phyloP scores from a whole-genome alignment of 2,888 invertebrate species.

The Latheticus oryzae region DNA sequence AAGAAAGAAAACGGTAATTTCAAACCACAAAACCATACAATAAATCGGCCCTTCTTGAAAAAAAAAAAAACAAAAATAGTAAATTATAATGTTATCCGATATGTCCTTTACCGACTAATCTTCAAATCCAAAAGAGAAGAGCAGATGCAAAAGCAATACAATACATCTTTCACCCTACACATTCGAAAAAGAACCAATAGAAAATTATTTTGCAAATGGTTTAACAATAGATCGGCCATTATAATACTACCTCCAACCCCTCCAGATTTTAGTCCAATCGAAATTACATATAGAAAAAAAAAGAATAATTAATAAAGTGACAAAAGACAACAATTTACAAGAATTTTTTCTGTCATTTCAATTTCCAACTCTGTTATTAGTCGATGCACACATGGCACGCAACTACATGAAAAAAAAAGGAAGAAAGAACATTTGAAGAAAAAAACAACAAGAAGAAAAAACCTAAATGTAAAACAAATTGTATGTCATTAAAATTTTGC shows the following conservation, averaged over 20 bases:
- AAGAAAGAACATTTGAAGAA: too few relatives aligned
- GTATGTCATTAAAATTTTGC: slow-evolving; percentile 66
- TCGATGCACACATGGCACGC: slow-evolving; percentile 53
- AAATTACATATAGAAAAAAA: background rate
- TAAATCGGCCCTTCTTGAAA: slow-evolving; percentile 27
- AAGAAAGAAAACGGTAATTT: slow-evolving; percentile 47
- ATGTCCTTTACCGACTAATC: slow-evolving; percentile 34
- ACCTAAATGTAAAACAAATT: slow-evolving; percentile 63
- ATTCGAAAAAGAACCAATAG: slow-evolving; percentile 24
- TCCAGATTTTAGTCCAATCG: slow-evolving; percentile 14
- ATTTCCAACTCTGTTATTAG: slow-evolving; percentile 49
- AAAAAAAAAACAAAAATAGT: slow-evolving; percentile 35
- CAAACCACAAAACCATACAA: slow-evolving; percentile 47
- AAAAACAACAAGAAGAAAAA: slow-evolving; percentile 44
- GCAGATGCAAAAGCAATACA: slow-evolving; percentile 29
- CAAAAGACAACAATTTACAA: slow-evolving; percentile 49
- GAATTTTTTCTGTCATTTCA: slow-evolving; percentile 56
- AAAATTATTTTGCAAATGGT: slow-evolving; percentile 31
- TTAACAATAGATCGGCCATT: slow-evolving; percentile 34
- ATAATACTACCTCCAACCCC: slow-evolving; percentile 18
- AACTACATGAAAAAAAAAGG: slow-evolving; percentile 49
- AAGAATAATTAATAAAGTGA: slow-evolving; percentile 11
- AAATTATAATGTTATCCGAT: slow-evolving; percentile 49
- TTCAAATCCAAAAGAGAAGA: slow-evolving; percentile 23
- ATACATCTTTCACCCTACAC: slow-evolving; percentile 8